Base-by-base conservation (phyloP, 2,797 vertebrate genomes). In the Nyctibius grandis region DNA sequence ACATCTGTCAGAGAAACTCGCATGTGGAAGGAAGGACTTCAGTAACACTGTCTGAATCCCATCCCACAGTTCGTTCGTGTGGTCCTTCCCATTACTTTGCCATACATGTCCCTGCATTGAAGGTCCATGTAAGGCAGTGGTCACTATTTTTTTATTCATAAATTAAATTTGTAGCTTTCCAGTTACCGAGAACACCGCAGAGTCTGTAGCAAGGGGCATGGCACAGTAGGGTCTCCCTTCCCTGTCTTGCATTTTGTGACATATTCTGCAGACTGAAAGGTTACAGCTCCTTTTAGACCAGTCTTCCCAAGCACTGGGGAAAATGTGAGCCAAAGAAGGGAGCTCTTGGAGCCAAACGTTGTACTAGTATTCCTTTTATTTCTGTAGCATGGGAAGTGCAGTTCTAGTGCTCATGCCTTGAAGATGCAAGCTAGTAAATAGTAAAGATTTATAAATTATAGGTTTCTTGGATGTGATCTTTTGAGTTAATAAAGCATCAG, bases 31-130 rank as follows among this genome's bases (percentile, higher is more conserved):
- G 42, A 33, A 28, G 75, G 57, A 19, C 15, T 16, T 63, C 11
- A 22, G 22, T 29, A 44, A 57, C 7, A 21, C 18, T 18, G 20
- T 1, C 9, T 36, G 83, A 64, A 31, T 47, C 69, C 28, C 0
- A 0, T 72, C 42, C 61, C 51, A 5, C 2, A 4, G 11, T 28
- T 34, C 0, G 0, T 25, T 33, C 29, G 1, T 0, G 0, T 60
- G 15, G 47, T 80, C 42, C 36, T 54, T 40, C 47, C 16, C 2
- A 0, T 40, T 29, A n/a, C 36, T 64, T 85, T 77, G 59, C 4
- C 2, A 0, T 5, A 18, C 3, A 4, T 31, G 21, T 68, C n/a
- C 0, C 1, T 45, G 56, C 33, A 3, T 0, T 45, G 67, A 33
- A 67, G 34, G 21, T 48, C 68, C 9, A 0, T 36, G 21, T 36